Evolutionary conservation across 2,113 vertebrate species (phyloP).

Genomic region (Petrocephalus microphthalmus): DNA sequence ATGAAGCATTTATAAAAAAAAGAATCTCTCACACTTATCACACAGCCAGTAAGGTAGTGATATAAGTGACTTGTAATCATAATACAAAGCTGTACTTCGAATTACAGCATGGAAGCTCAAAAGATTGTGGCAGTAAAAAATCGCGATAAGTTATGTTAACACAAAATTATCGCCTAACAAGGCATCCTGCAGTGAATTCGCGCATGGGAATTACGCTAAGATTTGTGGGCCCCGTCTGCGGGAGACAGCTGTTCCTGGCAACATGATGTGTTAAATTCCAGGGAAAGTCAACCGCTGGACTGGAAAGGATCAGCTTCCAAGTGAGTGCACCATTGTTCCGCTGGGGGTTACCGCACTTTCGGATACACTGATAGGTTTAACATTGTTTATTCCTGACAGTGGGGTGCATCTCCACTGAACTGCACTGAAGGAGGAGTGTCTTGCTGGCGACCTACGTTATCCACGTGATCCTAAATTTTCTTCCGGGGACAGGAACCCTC

Average conservation of each 20-base stretch:
- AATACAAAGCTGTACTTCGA: not conserved
- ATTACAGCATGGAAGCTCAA: not conserved
- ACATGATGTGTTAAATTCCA: not conserved
- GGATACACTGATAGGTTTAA: not conserved
- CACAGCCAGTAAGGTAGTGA: not conserved
- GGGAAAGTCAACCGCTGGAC: not conserved
- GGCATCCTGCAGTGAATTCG: not conserved
- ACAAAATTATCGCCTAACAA: constrained; percentile 14
- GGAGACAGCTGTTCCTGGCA: constrained; percentile 13
- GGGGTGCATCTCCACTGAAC: not conserved
- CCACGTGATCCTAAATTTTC: not conserved
- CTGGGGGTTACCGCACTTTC: not conserved
- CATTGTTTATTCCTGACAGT: not conserved
- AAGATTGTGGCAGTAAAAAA: not conserved
- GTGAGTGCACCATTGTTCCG: not conserved
- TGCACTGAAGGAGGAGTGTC: not conserved
- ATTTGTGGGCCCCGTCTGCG: constrained; percentile 9
- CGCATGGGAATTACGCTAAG: not conserved
- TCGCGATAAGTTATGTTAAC: not conserved
- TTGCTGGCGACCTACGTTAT: not conserved
- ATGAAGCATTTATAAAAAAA: not conserved
- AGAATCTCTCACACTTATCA: not conserved
- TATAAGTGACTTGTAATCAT: not conserved
- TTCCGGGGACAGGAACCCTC: not conserved
- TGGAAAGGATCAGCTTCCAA: not conserved